Conservation (phyloP, 2,113 vertebrate species). For the Rhinoptilus africanus region DNA sequence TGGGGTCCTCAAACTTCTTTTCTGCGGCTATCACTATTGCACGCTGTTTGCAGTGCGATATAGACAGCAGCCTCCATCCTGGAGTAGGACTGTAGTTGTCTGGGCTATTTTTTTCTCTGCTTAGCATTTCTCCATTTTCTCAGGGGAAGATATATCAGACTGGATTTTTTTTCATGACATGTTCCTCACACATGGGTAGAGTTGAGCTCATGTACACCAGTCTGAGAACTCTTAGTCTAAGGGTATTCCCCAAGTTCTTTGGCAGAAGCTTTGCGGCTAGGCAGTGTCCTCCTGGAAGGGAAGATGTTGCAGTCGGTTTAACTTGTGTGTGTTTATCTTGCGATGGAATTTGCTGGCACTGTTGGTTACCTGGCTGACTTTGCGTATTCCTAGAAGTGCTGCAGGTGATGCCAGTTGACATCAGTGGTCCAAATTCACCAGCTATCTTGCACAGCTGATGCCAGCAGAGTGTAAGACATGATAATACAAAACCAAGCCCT, state of each 20-base stretch:
- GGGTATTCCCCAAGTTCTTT: background rate
- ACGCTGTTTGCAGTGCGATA: background rate
- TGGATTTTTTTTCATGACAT: background rate
- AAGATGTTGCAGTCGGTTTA: background rate
- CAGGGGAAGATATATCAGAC: background rate
- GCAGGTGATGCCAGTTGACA: conserved; percentile 15
- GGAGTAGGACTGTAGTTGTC: background rate
- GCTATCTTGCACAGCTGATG: conserved; percentile 2
- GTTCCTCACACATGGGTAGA: background rate
- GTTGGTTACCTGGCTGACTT: background rate
- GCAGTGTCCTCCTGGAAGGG: background rate
- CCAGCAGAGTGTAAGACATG: background rate
- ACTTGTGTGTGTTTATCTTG: background rate
- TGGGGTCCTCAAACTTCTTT: background rate
- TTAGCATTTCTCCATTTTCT: background rate
- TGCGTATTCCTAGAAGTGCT: background rate
- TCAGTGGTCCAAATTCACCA: background rate
- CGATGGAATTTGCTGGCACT: background rate
- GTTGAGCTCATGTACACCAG: background rate
- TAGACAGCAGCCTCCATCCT: background rate
- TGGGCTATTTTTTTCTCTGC: background rate
- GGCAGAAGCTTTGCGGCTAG: background rate
- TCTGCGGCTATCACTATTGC: accelerated
- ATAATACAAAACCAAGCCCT: background rate
- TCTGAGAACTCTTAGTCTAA: background rate